phyloP scores from a whole-genome alignment of 2,888 invertebrate species.

The Nymphalis c-album region DNA sequence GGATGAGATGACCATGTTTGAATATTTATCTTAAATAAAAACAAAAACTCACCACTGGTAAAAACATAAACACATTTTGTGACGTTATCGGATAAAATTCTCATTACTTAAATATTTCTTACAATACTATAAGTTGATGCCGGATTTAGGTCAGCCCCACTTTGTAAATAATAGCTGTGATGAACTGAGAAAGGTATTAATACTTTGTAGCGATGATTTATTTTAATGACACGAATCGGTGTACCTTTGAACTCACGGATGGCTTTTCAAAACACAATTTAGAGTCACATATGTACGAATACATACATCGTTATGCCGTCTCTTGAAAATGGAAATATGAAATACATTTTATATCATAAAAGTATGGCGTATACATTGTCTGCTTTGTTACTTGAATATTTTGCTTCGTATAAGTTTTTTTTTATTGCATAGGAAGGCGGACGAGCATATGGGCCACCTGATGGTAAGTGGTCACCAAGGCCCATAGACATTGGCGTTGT shows the following conservation, averaged over 20 bases:
- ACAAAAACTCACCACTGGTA: too few species aligned
- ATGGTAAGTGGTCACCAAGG: too few species aligned
- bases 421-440: too few species aligned
- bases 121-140: background rate
- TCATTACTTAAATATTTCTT: too few species aligned
- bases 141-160: background rate
- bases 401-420: background rate
- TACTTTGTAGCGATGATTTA: background rate
- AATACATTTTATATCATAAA: slow-evolving; percentile 4
- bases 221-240: background rate
- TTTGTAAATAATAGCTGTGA: background rate
- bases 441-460: too few species aligned
- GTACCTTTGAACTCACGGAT: slow-evolving; percentile 6
- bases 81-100: too few species aligned
- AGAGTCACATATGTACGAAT: background rate
- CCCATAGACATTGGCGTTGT: too few species aligned
- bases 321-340: slow-evolving; percentile 24
- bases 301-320: slow-evolving; percentile 23
- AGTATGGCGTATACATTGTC: background rate
- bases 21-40: too few species aligned
- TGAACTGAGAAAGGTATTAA: background rate
- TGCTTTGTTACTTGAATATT: background rate
- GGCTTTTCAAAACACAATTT: slow-evolving; percentile 8
- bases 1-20: too few species aligned
- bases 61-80: too few species aligned